Base-by-base conservation (phyloP, 2,113 vertebrate species). In the Hassar affinis region DNA sequence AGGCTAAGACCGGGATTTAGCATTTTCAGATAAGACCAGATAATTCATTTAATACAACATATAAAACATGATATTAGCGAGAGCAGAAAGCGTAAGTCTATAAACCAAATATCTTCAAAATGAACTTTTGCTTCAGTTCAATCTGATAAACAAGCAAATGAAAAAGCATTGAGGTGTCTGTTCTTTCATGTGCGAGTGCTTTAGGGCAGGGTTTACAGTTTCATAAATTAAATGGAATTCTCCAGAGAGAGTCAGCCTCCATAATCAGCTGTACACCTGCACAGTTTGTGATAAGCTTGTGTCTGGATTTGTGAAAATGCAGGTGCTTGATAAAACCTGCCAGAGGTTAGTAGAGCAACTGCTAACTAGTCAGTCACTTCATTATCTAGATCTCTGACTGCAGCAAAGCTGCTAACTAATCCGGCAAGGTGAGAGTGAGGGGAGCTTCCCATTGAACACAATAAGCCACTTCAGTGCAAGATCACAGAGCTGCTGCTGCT, bases 101-200 rank as follows among this genome's bases (percentile, higher is more conserved):
- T 33, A 12, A 74, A 38, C n/a, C n/a, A 75, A n/a, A n/a, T n/a
- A 74, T 18, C 71, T 75, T 52, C n/a, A 52, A 75, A 75, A 52
- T 52, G 0, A 10, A 52, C 3, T 75, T 33, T 33, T 27, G 42
- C 52, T 75, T 75, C 25, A 75, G 8, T 33, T 52, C n/a, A 74
- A 45, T 74, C 49, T 52, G 27, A 75, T 33, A 75, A 20, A 49
- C 17, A 25, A 74, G 15, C 71, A 51, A 74, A 74, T 30, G 49
- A 74, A 68, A 27, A 52, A 52, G 47, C 72, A 52, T 75, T 75
- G 52, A 18, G 27, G 47, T 51, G 25, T 74, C 47, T 33, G 8
- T 52, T 52, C 15, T 20, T 75, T 52, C n/a, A 20, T 20, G 47
- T 33, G n/a, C 52, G 68, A 33, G 47, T 18, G 72, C n/a, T 15